Base-by-base conservation (phyloP, 2,797 vertebrate species). In the Pseudochromis fuscus region DNA sequence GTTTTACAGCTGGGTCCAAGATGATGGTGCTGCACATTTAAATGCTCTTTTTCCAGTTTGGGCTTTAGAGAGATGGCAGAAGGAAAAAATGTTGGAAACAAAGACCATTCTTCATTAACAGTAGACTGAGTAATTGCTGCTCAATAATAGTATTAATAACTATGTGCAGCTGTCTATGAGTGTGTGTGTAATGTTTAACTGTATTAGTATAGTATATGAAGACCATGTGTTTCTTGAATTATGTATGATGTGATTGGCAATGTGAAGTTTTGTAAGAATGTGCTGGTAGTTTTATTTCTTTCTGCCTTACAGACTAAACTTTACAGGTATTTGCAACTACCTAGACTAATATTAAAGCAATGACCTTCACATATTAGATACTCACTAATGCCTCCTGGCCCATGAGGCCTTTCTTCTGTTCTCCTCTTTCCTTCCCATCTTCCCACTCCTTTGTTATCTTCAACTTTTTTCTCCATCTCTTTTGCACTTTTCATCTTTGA, bases 361-460 rank as follows among this genome's bases (percentile, higher is more conserved):
- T 35, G 25, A 31, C 5, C 21, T 53, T 49, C 24, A 19, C 37
- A 33, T 19, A 19, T 46, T 24, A 19, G 7, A 13, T 59, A 50
- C 49, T 67, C 48, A 55, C 42, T 21, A 1, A 46, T 77, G 52
- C 74, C 74, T 56, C 51, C 73, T 64, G 42, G 38, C 25, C 46
- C 10, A 76, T 55, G 27, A 59, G 62, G 27, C 33, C 25, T 70
- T 24, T 66, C 59, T 48, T 77, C 12, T 74, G 50, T 49, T 48
- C 16, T 60, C 40, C 31, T 51, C 55, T 19, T 66, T 71, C 44
- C 8, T 33, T 44, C 16, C n/a, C 42, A 33, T 44, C 28, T 11
- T 33, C 61, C 12, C n/a, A 38, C 52, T 16, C 27, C 11, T 69
- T 57, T 53, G 3, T 73, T 37, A 10, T 19, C 24, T 21, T 30